Evolutionary conservation across 2,797 vertebrate genomes (phyloP).

Genomic region (Sebastes glaucus): DNA sequence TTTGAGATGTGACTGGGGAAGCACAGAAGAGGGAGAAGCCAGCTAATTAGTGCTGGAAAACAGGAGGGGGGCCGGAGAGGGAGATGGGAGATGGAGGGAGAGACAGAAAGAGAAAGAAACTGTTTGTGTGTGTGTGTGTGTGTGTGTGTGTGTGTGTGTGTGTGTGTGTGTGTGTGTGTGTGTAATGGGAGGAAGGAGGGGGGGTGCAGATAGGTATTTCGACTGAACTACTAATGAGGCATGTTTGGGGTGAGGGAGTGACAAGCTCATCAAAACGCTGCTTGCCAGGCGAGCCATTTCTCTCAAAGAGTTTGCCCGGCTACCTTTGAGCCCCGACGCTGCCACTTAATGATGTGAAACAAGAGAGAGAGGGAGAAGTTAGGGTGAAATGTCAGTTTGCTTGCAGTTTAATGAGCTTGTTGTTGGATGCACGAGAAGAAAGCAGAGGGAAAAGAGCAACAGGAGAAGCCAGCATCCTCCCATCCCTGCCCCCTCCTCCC

Average conservation of each 20-base stretch:
- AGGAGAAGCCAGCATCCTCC: conserved; percentile 38
- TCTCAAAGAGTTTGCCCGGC: conserved; percentile 85
- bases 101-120: conserved; percentile 52
- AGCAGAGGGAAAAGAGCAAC: conserved; percentile 58
- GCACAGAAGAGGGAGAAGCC: conserved; percentile 85
- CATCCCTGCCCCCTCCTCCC: background rate
- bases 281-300: conserved; percentile 87
- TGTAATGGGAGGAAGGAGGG: background rate
- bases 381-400: conserved; percentile 88
- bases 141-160: background rate
- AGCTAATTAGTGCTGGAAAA: conserved; percentile 94
- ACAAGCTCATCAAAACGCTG: conserved; percentile 93
- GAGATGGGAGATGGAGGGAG: conserved; percentile 55
- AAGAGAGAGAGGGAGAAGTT: conserved; percentile 87
- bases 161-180: background rate
- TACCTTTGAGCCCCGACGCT: conserved; percentile 88
- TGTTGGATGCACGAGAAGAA: conserved; percentile 67
- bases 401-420: conserved; percentile 92
- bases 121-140: conserved; percentile 12
- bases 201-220: conserved; percentile 86
- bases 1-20: conserved; percentile 90
- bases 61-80: conserved; percentile 83
- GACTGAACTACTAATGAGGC: conserved; percentile 94
- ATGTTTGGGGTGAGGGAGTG: conserved; percentile 94
- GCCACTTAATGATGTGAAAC: conserved; percentile 94